These are phyloP conservation scores for Chascanopsetta lugubris DNA, from an alignment of 2,113 vertebrate genomes.

Conservation along the genomic window DNA sequence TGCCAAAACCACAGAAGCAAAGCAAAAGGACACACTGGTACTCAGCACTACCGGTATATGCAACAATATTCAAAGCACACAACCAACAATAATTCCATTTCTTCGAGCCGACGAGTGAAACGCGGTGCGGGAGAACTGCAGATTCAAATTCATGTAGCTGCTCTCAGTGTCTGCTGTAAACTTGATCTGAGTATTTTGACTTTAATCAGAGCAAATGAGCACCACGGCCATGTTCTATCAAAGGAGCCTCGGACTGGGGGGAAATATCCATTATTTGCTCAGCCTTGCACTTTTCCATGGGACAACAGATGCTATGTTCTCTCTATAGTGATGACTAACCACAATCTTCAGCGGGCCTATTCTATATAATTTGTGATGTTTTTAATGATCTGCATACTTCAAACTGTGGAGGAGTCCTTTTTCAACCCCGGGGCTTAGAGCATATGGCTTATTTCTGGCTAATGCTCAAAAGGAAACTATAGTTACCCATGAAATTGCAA, in stretches of 20 bases:
- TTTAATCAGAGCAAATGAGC: conserved; percentile 78
- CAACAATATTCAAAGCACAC: conserved; percentile 74
- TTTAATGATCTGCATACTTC: conserved; percentile 50
- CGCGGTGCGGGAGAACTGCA: conserved; percentile 63
- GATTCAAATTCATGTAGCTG: conserved; percentile 69
- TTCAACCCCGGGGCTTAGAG: conserved; percentile 30
- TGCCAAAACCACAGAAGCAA: conserved; percentile 79
- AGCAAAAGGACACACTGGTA: conserved; percentile 55
- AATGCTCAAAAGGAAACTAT: conserved; percentile 40
- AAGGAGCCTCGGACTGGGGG: conserved; percentile 62
- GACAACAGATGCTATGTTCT: conserved; percentile 56
- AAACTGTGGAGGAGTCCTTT: conserved; percentile 36
- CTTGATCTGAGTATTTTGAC: conserved; percentile 72
- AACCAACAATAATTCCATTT: conserved; percentile 56
- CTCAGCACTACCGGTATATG: conserved; percentile 58
- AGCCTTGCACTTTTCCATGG: conserved; percentile 61
- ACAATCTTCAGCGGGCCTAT: conserved; percentile 50
- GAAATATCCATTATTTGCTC: conserved; percentile 62
- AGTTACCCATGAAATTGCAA: conserved; percentile 22
- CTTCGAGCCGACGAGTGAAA: conserved; percentile 56
- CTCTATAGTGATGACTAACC: conserved; percentile 55
- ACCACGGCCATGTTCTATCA: conserved; percentile 63
- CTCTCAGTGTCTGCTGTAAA: conserved; percentile 65
- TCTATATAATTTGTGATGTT: conserved; percentile 42
- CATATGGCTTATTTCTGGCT: conserved; percentile 32